Percentiles rank a stretch among this genome's conserved stretches.
Conservation (phyloP, 1,140 invertebrate genomes). For the Drosophila pseudoobscura region DNA sequence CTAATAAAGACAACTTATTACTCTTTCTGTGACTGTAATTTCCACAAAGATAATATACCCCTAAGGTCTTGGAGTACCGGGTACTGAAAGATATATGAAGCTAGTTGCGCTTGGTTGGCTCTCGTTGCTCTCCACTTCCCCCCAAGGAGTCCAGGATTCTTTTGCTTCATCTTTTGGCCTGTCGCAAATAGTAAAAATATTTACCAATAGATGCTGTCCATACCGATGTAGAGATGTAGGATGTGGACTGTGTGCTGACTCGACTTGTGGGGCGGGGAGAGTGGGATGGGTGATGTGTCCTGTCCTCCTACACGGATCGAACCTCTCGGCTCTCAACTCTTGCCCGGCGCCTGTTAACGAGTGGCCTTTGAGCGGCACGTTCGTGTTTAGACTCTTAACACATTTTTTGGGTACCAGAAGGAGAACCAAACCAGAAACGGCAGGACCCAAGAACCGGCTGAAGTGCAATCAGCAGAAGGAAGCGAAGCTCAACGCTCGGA, state of each 20-base stretch:
- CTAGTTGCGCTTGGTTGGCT: slow-evolving; percentile 30
- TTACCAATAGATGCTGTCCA: slow-evolving; percentile 63
- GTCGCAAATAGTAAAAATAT: slow-evolving; percentile 73
- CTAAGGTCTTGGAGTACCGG: too few species aligned
- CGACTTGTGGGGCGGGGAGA: slow-evolving; percentile 1
- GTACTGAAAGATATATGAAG: slow-evolving; percentile 31
- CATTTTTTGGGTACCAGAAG: slow-evolving; percentile 45
- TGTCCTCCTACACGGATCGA: not conserved
- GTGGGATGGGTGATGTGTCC: too few species aligned
- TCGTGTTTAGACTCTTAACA: slow-evolving; percentile 80
- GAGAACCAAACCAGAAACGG: not conserved
- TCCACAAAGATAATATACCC: too few species aligned
- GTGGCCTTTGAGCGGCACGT: slow-evolving; percentile 78
- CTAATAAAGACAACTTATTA: too few species aligned
- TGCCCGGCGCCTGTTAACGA: slow-evolving; percentile 57
- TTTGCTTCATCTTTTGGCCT: slow-evolving; percentile 23
- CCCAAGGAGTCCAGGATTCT: not conserved
- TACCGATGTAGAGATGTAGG: slow-evolving; percentile 8
- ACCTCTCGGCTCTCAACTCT: not conserved
- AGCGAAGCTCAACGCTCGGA: slow-evolving; percentile 6
- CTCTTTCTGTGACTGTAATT: too few species aligned
- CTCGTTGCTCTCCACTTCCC: too few species aligned
- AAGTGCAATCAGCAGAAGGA: slow-evolving; percentile 62
- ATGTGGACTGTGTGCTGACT: slow-evolving; percentile 34
- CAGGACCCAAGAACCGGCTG: slow-evolving; percentile 41